A percentile compares a stretch with the other conserved stretches of the same genome.
Evolutionary conservation across 2,797 vertebrate species (phyloP).

Genomic region (Naso thynnoides): DNA sequence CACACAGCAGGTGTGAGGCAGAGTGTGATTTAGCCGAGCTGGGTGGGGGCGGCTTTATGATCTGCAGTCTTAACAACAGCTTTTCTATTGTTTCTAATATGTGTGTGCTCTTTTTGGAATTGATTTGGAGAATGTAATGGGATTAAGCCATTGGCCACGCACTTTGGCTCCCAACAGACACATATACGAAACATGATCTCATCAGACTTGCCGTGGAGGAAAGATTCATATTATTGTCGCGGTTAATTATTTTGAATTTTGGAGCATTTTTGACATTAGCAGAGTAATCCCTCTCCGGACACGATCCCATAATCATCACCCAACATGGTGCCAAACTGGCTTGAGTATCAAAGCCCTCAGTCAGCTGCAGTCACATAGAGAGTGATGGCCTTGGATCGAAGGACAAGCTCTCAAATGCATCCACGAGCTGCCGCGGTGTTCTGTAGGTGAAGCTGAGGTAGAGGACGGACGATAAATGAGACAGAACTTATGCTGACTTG

Average conservation of each 20-base stretch:
- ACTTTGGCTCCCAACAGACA: slow-evolving; percentile 25
- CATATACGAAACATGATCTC: slow-evolving; percentile 27
- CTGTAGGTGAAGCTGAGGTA: slow-evolving; percentile 18
- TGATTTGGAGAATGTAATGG: slow-evolving; percentile 69
- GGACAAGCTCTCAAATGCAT: slow-evolving; percentile 47
- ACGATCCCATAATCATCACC: slow-evolving; percentile 9
- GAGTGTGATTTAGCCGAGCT: slow-evolving; percentile 51
- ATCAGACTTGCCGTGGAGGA: slow-evolving; percentile 22
- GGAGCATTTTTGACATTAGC: slow-evolving; percentile 6
- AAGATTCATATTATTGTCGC: slow-evolving; percentile 17
- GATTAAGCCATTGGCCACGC: slow-evolving; percentile 56
- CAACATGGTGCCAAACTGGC: slow-evolving; percentile 50
- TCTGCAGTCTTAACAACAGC: slow-evolving; percentile 74
- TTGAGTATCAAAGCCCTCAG: slow-evolving; percentile 24
- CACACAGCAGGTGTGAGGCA: slow-evolving; percentile 84
- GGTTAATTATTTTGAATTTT: background rate
- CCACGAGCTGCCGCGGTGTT: slow-evolving; percentile 11
- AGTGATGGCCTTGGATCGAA: slow-evolving; percentile 28
- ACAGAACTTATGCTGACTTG: background rate
- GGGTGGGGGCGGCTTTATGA: slow-evolving; percentile 43
- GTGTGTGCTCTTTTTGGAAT: slow-evolving; percentile 59
- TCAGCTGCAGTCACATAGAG: slow-evolving; percentile 19
- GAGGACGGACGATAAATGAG: slow-evolving; percentile 10
- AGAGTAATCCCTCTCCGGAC: slow-evolving; percentile 15
- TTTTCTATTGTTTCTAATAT: slow-evolving; percentile 81